Base-by-base conservation (phyloP, 2,113 vertebrate genomes). In the Melanerpes formicivorus region DNA sequence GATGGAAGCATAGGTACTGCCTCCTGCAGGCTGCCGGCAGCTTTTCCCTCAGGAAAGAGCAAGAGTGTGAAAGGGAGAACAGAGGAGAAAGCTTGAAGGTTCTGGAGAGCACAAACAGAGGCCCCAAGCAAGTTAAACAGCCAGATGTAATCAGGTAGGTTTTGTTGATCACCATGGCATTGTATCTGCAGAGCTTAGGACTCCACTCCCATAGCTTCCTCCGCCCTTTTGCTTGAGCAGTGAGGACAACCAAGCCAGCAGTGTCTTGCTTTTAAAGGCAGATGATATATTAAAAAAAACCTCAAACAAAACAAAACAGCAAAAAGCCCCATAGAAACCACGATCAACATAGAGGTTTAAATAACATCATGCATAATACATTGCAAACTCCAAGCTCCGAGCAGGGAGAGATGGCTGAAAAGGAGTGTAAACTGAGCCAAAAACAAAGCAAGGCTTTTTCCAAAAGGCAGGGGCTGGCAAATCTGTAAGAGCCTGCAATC, bases 351-450 rank as follows among this genome's bases (percentile, higher is more conserved):
- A 82, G 76, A 71, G 90, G 69, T 90, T 95, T 95, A 93, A 92
- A 95, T 89, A 93, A 81, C 86, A 90, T 89, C 87, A 91, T 94
- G 75, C 84, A 95, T 90, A 83, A 96, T 88, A 91, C 73, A 96
- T 88, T 84, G 76, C 76, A 78, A 91, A 80, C 55, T 93, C 85
- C 76, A 80, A 93, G 69, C 85, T 93, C 62, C 1, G 4, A 65
- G 40, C 0, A 2, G 44, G 26, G 30, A 87, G 62, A 76, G 62
- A 75, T 78, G 58, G 22, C 34, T 91, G 90, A 91, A 90, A 96
- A 88, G 73, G 44, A 91, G 72, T 37, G 76, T 42, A 90, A 80
- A 75, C 73, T 30, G 73, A 95, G 87, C 82, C 91, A 93, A 90
- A 94, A 91, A 50, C 73, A 88, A 88, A 92, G 76, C 34, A 87